phyloP scores from a whole-genome alignment of 2,888 invertebrate species.

The Rhorus exstirpatorius region DNA sequence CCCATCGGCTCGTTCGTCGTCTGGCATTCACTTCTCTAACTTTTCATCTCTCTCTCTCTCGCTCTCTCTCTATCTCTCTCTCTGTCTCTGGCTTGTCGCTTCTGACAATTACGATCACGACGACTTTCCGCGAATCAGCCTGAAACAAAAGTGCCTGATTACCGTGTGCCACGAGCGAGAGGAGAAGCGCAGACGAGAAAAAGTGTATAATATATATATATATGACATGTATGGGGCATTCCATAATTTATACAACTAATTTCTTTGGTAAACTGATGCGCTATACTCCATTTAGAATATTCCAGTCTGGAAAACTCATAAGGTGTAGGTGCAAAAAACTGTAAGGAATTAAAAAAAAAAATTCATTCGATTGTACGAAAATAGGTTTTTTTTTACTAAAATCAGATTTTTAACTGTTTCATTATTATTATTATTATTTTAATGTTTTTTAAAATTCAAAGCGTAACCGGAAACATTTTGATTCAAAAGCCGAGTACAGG shows the following conservation, averaged over 20 bases:
- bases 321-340: too few species aligned
- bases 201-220: slow-evolving; percentile 10
- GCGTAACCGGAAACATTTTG: too few species aligned
- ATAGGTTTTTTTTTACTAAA: too few species aligned
- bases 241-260: neutral
- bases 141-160: slow-evolving; percentile 68
- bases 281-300: too few species aligned
- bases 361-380: too few species aligned
- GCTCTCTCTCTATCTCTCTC: slow-evolving; percentile 37
- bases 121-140: slow-evolving; percentile 73
- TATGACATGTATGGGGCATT: slow-evolving; percentile 12
- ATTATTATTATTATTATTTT: too few species aligned
- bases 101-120: slow-evolving; percentile 67
- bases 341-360: too few species aligned
- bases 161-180: slow-evolving; percentile 52
- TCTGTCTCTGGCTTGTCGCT: slow-evolving; percentile 48
- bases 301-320: too few species aligned
- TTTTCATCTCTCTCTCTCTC: slow-evolving; percentile 30
- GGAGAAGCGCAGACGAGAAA: slow-evolving; percentile 37
- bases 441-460: too few species aligned
- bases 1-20: slow-evolving; percentile 43
- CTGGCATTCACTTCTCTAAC: slow-evolving; percentile 27
- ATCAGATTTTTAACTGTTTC: too few species aligned
- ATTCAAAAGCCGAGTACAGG: too few species aligned
- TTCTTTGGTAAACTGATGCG: too few species aligned